Base-by-base conservation (phyloP, 2,113 vertebrate species). In the Thalassarche chlororhynchos region DNA sequence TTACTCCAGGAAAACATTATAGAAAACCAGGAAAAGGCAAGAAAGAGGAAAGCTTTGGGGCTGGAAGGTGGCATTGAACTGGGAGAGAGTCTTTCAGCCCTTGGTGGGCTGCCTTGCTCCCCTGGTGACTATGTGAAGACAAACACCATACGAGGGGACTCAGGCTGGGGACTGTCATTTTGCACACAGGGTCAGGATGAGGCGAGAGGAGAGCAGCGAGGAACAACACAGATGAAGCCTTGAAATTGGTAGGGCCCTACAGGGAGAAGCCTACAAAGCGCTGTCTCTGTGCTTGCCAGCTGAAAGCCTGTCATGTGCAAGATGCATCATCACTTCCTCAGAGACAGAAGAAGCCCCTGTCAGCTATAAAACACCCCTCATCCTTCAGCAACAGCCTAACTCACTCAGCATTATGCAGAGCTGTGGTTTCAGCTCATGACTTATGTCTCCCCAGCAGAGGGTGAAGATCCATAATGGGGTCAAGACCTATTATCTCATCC, bases 131-230 rank as follows among this genome's bases (percentile, higher is more conserved):
- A 8, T 8, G 8, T 66, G 60, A 61, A 55, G 62, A 58, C 36
- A 68, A 72, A 36, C 23, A 42, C 21, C 8, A 4, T 3, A 26
- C 0, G 0, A 58, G 38, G 26, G 42, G 31, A 17, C 28, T 32
- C 0, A 0, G 31, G 29, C 16, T 71, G 64, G 40, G 51, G 23
- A n/a, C 40, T 1, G 1, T 26, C 14, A 4, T 24, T 60, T 15
- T 21, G 25, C 25, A 32, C 24, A 36, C 6, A 38, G 46, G 3
- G 8, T 54, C 12, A n/a, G 81, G 42, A 68, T 5, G 3, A 61
- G 21, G 36, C 0, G 5, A n/a, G 60, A 74, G 54, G 10, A 83
- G 36, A 83, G 34, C 47, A 34, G 60, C 0, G 6, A 58, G 51
- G 47, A 70, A 31, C 6, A n/a, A 9, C 0, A 6, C 25, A 36